Conservation (phyloP, 2,797 vertebrate species). For the Xiphophorus birchmanni region DNA sequence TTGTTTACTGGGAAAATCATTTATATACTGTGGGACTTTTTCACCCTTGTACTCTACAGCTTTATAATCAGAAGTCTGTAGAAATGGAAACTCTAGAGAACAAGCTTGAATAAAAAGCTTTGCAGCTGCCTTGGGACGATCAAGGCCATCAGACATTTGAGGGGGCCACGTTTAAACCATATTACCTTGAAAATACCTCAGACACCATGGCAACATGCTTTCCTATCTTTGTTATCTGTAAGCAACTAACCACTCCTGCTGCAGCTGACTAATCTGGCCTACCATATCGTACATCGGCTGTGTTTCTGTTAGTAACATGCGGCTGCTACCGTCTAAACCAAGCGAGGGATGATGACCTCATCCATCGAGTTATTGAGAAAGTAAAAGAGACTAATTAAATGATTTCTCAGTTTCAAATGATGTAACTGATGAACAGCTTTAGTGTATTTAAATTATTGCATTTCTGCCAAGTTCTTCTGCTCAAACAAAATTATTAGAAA, state of each 20-base stretch:
- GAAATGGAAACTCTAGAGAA: conserved; percentile 19
- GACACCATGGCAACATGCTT: conserved; percentile 79
- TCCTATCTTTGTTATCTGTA: conserved; percentile 80
- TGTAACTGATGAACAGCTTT: neutral
- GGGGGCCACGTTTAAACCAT: conserved; percentile 64
- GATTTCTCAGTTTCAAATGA: neutral
- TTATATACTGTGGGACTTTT: conserved; percentile 25
- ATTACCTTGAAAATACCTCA: conserved; percentile 78
- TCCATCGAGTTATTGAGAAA: conserved; percentile 32
- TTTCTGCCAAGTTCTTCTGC: neutral
- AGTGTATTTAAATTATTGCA: neutral
- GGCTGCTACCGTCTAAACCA: conserved; percentile 33
- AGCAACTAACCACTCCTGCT: conserved; percentile 66
- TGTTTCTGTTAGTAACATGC: conserved; percentile 64
- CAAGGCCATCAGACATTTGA: conserved; percentile 71
- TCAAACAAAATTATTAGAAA: neutral
- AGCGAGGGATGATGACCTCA: conserved; percentile 44
- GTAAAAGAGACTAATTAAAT: conserved; percentile 38
- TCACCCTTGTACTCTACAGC: neutral
- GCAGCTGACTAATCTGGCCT: conserved; percentile 71
- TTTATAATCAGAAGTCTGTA: conserved; percentile 6
- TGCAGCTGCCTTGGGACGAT: conserved; percentile 56
- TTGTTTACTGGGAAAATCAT: neutral
- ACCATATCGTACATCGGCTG: conserved; percentile 63
- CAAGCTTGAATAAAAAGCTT: conserved; percentile 29